Conservation (phyloP, 2,888 invertebrate species). For the Hydroisotoma schaefferi region DNA sequence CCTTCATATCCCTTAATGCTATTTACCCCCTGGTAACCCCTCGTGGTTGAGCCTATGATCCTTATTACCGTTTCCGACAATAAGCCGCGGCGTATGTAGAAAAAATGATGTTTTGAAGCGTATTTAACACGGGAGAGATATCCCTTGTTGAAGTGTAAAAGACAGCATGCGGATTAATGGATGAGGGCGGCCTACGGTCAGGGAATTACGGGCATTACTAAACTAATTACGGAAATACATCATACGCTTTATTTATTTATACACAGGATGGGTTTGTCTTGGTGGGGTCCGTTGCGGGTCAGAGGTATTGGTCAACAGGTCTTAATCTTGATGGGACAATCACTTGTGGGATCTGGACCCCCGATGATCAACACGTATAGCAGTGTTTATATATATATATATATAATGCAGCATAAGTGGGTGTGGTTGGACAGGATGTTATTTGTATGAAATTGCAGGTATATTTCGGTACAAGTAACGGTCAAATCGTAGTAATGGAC, state of each 20-base stretch:
- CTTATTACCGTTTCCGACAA: no score
- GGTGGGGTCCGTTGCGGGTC: slow-evolving; percentile 95
- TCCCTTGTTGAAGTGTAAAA: no score
- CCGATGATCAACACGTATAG: slow-evolving; percentile 52
- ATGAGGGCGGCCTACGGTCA: no score
- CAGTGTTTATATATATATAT: no score
- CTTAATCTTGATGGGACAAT: slow-evolving; percentile 88
- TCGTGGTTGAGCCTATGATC: no score
- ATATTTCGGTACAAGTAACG: slow-evolving; percentile 91
- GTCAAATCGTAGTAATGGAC: slow-evolving; percentile 94
- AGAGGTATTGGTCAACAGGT: slow-evolving; percentile 98
- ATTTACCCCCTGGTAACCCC: no score
- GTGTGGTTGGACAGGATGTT: not conserved
- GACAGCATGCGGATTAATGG: no score
- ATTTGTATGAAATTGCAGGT: slow-evolving; percentile 67
- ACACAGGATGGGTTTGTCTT: slow-evolving; percentile 93
- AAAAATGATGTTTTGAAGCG: no score
- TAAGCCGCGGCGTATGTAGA: no score
- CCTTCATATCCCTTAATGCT: no score
- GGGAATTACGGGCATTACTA: no score
- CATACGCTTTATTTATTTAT: slow-evolving; percentile 37
- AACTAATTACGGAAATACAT: not conserved
- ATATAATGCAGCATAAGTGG: not conserved
- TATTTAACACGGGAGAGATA: no score
- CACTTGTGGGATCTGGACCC: slow-evolving; percentile 96